phyloP scores from a whole-genome alignment of 1,140 invertebrate species.

The Littorina saxatilis region DNA sequence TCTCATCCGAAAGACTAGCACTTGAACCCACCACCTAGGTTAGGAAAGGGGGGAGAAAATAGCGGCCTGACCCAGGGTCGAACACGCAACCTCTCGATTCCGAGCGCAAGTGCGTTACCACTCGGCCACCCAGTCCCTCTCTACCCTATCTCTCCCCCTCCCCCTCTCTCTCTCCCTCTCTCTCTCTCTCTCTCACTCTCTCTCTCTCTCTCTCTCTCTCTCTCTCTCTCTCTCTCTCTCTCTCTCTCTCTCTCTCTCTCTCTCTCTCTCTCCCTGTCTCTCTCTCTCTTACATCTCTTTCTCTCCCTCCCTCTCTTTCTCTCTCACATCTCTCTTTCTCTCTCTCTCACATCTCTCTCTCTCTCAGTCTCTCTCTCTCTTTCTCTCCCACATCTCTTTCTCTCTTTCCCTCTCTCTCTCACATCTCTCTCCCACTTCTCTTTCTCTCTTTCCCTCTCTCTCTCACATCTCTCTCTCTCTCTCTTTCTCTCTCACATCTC shows the following conservation, averaged over 20 bases:
- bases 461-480: neutral
- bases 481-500: too few relatives aligned
- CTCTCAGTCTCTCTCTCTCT: constrained; percentile 27
- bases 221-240: neutral
- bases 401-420: constrained; percentile 11
- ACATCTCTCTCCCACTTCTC: constrained; percentile 21
- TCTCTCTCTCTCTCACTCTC: too few relatives aligned
- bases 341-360: too few relatives aligned
- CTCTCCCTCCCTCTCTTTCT: constrained; percentile 18
- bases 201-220: neutral
- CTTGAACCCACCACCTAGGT: too few relatives aligned
- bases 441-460: constrained; percentile 28
- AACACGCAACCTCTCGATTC: too few relatives aligned
- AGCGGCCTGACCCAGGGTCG: too few relatives aligned
- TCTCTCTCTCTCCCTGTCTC: too few relatives aligned
- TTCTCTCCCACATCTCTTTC: neutral
- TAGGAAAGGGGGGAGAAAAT: too few relatives aligned
- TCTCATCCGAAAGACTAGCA: too few relatives aligned
- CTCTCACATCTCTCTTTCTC: constrained; percentile 21
- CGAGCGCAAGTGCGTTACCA: too few relatives aligned
- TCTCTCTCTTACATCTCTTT: too few relatives aligned
- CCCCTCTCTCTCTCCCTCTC: neutral
- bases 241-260: neutral
- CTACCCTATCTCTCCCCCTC: neutral
- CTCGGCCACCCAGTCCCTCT: too few relatives aligned